Base-by-base conservation (phyloP, 1,140 invertebrate species). In the Heliconius congener region DNA sequence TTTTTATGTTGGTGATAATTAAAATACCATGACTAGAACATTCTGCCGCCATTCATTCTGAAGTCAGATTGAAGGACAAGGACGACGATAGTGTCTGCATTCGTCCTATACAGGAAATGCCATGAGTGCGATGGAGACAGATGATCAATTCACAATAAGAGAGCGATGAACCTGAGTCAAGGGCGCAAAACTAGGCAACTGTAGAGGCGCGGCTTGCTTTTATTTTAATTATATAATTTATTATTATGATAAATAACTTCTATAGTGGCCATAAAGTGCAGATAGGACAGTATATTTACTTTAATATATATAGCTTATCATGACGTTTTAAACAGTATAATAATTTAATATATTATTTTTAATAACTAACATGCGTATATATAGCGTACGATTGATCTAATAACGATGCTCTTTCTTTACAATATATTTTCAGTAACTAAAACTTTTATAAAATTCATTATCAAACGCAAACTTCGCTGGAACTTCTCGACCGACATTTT, bases 161-260 rank as follows among this genome's bases (percentile, higher is more conserved):
- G 60, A 66, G 60, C 60, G 60, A 66, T 66, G 60, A 66, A 66
- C 60, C 60, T 66, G 23, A 66, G 60, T 66, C 60, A 66, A 66
- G 60, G 60, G 60, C 60, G 27, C 23, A 66, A 66, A 27, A 66
- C 60, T 30, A 66, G 60, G 60, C 60, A 27, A 66, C 23, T 66
- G 23, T 66, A 66, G 60, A 66, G 60, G 23, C 60, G 60, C 60
- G 60, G 60, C 60, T n/a, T 27, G 60, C 23, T 66, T 66, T 66
- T 66, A 66, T 66, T 66, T 27, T 66, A 66, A 66, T 66, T 66
- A 66, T 27, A 66, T 30, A 66, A 66, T 66, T 66, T 27, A 66
- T n/a, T 57, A 57, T 57, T 57, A 66, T 16, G 27, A 27, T 66
- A 66, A 30, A 66, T 66, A 27, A 30, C 13, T 27, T 66, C 23